A percentile compares a stretch with the other conserved stretches of the same genome.
phyloP scores from a whole-genome alignment of 35 echinoderm and acorn worm species.

The Ptychodera flava region DNA sequence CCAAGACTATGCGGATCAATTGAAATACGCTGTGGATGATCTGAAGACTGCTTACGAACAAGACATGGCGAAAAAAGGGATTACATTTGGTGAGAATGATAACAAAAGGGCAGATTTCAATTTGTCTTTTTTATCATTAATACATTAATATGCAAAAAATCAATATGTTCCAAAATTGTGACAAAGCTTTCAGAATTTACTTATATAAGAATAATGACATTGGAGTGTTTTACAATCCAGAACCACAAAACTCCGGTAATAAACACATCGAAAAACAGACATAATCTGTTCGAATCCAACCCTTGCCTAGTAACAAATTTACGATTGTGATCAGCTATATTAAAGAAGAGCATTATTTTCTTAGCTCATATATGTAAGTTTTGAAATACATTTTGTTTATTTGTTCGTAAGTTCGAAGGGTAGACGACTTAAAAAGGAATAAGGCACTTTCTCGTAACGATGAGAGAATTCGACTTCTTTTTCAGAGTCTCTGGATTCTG shows the following conservation, averaged over 20 bases:
- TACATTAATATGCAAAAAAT: neutral
- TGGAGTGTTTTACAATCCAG: no score
- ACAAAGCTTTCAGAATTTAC: neutral
- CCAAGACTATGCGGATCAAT: constrained; percentile 38
- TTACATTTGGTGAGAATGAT: constrained; percentile 76
- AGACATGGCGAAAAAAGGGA: constrained; percentile 40
- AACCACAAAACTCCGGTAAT: no score
- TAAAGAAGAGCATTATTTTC: neutral
- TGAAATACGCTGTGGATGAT: constrained; percentile 34
- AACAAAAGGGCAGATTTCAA: neutral
- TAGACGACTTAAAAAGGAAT: no score
- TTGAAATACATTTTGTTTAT: no score
- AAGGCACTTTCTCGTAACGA: no score
- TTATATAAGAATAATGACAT: no score
- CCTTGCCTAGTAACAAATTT: no score
- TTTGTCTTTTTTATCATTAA: neutral
- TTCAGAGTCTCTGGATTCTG: constrained; percentile 69
- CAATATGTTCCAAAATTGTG: neutral
- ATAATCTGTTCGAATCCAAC: no score
- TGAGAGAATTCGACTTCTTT: no score
- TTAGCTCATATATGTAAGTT: neutral
- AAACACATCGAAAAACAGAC: no score
- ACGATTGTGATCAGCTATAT: no score
- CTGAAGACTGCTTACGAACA: constrained; percentile 49
- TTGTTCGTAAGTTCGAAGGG: no score